Conservation (phyloP, 2,113 vertebrate species). For the Tragulus kanchil region DNA sequence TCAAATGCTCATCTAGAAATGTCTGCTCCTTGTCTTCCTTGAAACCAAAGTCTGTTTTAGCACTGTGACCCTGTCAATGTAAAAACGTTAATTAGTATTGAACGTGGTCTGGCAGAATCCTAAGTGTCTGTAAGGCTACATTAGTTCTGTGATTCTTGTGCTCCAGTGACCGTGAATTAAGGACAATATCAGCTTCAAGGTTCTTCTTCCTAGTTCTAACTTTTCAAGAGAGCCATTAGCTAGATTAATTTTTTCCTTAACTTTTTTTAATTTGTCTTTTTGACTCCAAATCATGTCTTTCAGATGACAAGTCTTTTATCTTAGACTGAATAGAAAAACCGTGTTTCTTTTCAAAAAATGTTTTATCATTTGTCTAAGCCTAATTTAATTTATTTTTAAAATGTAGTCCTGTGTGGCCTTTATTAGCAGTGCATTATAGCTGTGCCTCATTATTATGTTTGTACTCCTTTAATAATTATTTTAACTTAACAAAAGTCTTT, state of each 20-base stretch:
- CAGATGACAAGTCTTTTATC: not conserved
- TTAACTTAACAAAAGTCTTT: slow-evolving; percentile 58
- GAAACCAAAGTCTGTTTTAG: slow-evolving; percentile 52
- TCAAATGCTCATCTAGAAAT: slow-evolving; percentile 26
- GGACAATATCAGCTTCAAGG: slow-evolving; percentile 79
- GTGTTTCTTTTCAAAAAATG: slow-evolving; percentile 7
- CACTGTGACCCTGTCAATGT: slow-evolving; percentile 46
- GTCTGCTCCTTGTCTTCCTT: slow-evolving; percentile 1
- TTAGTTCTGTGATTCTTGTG: slow-evolving; percentile 76
- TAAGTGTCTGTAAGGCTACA: slow-evolving; percentile 66
- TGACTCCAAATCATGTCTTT: slow-evolving; percentile 29
- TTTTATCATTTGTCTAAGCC: slow-evolving; percentile 64
- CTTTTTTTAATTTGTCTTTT: slow-evolving; percentile 50
- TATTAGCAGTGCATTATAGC: slow-evolving; percentile 44
- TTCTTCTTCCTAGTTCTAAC: slow-evolving; percentile 77
- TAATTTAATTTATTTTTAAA: slow-evolving; percentile 74
- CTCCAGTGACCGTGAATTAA: slow-evolving; percentile 82
- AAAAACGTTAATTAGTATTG: slow-evolving; percentile 84
- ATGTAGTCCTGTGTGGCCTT: not conserved
- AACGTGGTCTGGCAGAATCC: slow-evolving; percentile 69
- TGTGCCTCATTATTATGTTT: slow-evolving; percentile 60
- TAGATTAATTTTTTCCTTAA: slow-evolving; percentile 80
- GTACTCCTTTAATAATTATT: slow-evolving; percentile 53
- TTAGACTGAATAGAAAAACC: not conserved
- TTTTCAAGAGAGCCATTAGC: slow-evolving; percentile 78